Percentiles rank a stretch among this genome's conserved stretches.
These are phyloP conservation scores for Dendrolimus pini DNA, from an alignment of 2,888 invertebrate species.

Conservation along the genomic window DNA sequence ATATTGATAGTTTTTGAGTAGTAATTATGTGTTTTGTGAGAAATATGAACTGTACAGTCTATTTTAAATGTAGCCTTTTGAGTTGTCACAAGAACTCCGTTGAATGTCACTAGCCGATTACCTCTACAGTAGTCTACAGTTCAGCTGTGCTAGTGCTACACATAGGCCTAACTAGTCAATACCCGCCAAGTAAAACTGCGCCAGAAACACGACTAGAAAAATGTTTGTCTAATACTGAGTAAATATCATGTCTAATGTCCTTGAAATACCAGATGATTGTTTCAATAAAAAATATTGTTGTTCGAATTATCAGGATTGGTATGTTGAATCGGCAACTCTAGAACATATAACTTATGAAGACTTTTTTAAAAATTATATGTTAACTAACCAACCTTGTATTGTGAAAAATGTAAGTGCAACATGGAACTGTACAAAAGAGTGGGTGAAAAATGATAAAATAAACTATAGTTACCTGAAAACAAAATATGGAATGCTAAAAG, in stretches of 20 bases:
- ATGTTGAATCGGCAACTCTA: neutral
- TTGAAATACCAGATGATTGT: neutral
- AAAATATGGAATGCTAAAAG: constrained; percentile 79
- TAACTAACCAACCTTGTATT: constrained; percentile 78
- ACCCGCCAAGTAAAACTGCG: no score
- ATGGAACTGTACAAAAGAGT: constrained; percentile 81
- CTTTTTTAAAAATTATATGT: constrained; percentile 73
- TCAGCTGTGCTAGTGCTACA: no score
- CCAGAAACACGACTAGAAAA: no score
- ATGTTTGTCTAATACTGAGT: no score
- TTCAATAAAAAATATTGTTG: neutral
- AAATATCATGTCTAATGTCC: neutral
- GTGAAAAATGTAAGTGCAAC: constrained; percentile 77
- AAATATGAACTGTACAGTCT: no score
- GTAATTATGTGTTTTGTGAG: no score
- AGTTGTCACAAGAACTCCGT: no score
- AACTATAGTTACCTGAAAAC: constrained; percentile 79
- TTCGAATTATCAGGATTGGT: neutral
- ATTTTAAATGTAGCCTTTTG: no score
- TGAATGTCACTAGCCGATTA: no score
- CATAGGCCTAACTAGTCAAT: no score
- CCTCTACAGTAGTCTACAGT: no score
- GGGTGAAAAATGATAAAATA: constrained; percentile 74
- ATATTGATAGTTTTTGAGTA: no score
- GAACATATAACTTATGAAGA: constrained; percentile 53